A percentile compares a stretch with the other conserved stretches of the same genome.
phyloP scores from a whole-genome alignment of 2,888 invertebrate species.

The Rotaria socialis region DNA sequence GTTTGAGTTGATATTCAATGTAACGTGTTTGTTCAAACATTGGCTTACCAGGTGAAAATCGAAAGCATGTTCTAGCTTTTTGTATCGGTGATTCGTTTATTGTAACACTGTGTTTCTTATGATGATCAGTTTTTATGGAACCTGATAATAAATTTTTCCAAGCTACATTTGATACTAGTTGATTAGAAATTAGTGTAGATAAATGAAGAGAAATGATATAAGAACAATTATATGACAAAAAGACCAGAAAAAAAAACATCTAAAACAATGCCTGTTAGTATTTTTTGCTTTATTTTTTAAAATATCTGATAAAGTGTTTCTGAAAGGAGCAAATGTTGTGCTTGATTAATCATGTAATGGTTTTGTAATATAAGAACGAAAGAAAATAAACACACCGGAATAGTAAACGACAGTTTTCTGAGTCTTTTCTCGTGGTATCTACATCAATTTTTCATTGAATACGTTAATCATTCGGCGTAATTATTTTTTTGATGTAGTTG shows the following conservation, averaged over 20 bases:
- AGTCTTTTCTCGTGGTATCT: neutral
- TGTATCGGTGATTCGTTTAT: neutral
- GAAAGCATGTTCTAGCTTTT: neutral
- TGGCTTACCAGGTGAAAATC: neutral
- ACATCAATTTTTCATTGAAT: neutral
- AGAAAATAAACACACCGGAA: neutral
- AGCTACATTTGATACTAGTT: neutral
- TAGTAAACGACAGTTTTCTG: neutral
- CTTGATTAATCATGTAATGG: neutral
- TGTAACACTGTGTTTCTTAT: neutral
- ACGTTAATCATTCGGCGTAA: neutral
- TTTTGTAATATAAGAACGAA: neutral
- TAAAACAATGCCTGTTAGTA: neutral
- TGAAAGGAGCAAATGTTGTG: neutral
- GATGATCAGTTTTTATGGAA: neutral
- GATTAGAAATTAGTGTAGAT: neutral
- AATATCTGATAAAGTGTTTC: neutral
- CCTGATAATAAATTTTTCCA: neutral
- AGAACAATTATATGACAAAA: neutral
- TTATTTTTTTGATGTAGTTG: neutral
- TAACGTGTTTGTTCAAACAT: neutral
- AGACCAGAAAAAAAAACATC: neutral
- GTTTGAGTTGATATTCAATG: neutral
- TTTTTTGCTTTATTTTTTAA: neutral
- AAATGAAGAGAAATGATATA: neutral